Base-by-base conservation (phyloP, 2,888 invertebrate species). In the Pterostichus niger region DNA sequence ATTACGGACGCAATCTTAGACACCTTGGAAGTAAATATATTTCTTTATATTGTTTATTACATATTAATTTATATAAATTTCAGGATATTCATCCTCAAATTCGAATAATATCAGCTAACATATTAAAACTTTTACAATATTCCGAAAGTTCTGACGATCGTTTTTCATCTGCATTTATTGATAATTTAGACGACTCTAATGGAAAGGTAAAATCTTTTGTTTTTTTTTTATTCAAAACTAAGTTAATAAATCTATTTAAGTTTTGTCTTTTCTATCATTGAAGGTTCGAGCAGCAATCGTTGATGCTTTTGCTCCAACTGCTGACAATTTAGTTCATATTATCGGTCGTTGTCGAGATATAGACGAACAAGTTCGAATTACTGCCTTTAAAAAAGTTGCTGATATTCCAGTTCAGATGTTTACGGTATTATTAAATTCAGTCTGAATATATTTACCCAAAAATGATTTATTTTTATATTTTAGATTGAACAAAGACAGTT, bases 401-500 rank as follows among this genome's bases (percentile, higher is more conserved):
- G 49, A 73, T 33, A 81, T 81, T 24, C 73, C 80, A 13, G 64
- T 64, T 6, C 64, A 80, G 33, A 68, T 46, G 15, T 68, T 80
- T 11, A 68, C 40, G 40, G 81, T 81, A 81, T 9, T 17, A 24
- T 24, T 24, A 24, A 73, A 59, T 78, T 59, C n/a, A 59, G 1
- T 13, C n/a, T 35, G 49, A 49, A 1, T 52, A 13, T 31, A 2
- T 3, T 15, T 56, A n/a, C 40, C 49, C 0, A 46, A 52, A 17
- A 44, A 40, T 44, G 35, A 49, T n/a, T 56, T 4, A 49, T 9
- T 68, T 64, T 46, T 7, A 17, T 52, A 11, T 71, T 81, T 52
- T 13, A 81, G 81, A 81, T 81, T 44, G 71, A 54, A 44, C 81
- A 81, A 73, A 71, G 81, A 7, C 81, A 73, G 11, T 54, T 15